Conservation (phyloP, 1,140 invertebrate genomes). For the Nymphalis io region DNA sequence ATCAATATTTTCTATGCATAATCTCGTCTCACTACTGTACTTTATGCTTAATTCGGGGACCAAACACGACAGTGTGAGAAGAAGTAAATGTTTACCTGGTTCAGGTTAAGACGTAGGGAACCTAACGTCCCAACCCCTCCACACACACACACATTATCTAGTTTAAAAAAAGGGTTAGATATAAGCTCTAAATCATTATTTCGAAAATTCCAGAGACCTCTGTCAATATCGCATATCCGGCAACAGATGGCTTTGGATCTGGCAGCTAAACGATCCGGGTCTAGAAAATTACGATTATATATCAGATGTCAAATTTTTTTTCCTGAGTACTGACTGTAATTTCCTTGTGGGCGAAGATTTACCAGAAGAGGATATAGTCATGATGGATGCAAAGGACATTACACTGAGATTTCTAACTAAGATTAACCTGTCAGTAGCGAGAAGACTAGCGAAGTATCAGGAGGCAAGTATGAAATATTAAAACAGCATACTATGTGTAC, state of each 20-base stretch:
- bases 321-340: conserved; percentile 83
- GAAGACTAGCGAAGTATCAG: conserved; percentile 64
- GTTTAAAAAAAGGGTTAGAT: too few relatives aligned
- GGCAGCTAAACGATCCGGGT: conserved; percentile 83
- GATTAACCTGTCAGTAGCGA: conserved; percentile 62
- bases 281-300: conserved; percentile 84
- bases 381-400: conserved; percentile 85
- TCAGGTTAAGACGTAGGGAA: too few relatives aligned
- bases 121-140: too few relatives aligned
- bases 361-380: conserved; percentile 83
- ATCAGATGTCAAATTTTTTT: conserved; percentile 83
- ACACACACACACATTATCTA: too few relatives aligned
- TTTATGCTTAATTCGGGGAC: too few relatives aligned
- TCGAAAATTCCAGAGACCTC: conserved; percentile 53
- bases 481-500: not conserved
- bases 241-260: conserved; percentile 81
- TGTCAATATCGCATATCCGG: conserved; percentile 68
- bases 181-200: not conserved
- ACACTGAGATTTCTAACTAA: conserved; percentile 82
- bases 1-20: too few relatives aligned
- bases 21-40: too few relatives aligned
- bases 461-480: conserved; percentile 46
- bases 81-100: too few relatives aligned
- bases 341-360: conserved; percentile 76
- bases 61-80: too few relatives aligned